phyloP scores from a whole-genome alignment of 2,888 invertebrate genomes.

The Sinopyrophorus schimmeli region DNA sequence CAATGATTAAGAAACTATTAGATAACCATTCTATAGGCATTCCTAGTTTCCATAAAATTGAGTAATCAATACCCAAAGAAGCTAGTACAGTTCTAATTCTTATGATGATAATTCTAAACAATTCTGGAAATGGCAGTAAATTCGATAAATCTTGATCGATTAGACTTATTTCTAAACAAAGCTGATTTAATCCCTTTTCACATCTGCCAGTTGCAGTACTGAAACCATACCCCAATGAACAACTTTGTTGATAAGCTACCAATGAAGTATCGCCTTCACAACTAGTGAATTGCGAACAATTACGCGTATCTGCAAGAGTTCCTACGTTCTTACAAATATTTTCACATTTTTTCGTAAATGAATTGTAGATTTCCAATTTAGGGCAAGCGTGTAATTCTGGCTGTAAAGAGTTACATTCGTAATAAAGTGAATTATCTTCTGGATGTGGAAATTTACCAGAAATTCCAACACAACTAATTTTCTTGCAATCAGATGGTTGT shows the following conservation, averaged over 20 bases:
- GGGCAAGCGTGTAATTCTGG: neutral
- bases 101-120: neutral
- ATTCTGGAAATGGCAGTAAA: neutral
- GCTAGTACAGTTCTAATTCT: neutral
- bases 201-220: neutral
- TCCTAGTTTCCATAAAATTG: neutral
- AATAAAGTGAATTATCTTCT: neutral
- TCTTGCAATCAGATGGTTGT: neutral
- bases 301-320: neutral
- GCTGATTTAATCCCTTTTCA: neutral
- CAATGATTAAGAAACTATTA: neutral
- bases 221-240: constrained; percentile 1
- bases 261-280: neutral
- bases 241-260: neutral
- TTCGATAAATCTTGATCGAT: neutral
- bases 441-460: neutral
- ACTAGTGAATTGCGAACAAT: constrained; percentile 5
- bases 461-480: neutral
- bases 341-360: neutral
- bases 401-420: neutral
- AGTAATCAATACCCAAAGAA: neutral
- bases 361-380: neutral
- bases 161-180: neutral
- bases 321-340: neutral
- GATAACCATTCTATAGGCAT: neutral